Conservation (phyloP, 1,140 invertebrate species). For the Pseudomyrmex dendroicus region DNA sequence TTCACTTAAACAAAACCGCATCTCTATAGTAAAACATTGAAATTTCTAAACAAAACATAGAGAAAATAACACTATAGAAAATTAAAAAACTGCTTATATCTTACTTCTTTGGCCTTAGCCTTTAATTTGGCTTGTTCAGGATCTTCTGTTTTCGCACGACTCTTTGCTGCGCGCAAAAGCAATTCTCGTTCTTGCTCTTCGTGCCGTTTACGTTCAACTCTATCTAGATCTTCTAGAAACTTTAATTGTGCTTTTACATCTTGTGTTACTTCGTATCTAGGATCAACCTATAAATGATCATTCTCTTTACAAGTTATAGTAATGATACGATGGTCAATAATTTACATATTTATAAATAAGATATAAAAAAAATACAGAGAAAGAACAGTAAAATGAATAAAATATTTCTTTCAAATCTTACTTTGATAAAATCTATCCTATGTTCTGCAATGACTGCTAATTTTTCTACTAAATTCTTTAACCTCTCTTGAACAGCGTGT, state of each 20-base stretch:
- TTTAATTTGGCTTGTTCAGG: constrained; percentile 98
- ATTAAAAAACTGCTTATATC: constrained; percentile 48
- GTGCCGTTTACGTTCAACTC: constrained; percentile 95
- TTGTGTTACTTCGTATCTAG: constrained; percentile 94
- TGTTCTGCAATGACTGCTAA: constrained; percentile 97
- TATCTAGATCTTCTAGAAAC: constrained; percentile 98
- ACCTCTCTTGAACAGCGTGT: constrained; percentile 97
- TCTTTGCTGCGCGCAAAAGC: constrained; percentile 96
- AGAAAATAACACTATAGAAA: constrained; percentile 4
- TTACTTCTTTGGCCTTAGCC: constrained; percentile 95
- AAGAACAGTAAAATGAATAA: background rate
- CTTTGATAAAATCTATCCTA: constrained; percentile 95
- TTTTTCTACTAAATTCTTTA: constrained; percentile 97
- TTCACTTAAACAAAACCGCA: constrained; percentile 7
- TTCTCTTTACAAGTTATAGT: no score
- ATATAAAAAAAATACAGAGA: background rate
- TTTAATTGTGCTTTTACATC: constrained; percentile 97
- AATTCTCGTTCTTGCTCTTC: constrained; percentile 98
- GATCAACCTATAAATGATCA: constrained; percentile 89
- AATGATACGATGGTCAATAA: no score
- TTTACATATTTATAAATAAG: background rate
- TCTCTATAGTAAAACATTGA: background rate
- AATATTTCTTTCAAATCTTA: constrained; percentile 77
- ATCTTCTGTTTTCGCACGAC: constrained; percentile 98
- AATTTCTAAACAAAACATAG: background rate